Evolutionary conservation across 2,888 invertebrate genomes (phyloP).

Genomic region (Dryocosmus kuriphilus): DNA sequence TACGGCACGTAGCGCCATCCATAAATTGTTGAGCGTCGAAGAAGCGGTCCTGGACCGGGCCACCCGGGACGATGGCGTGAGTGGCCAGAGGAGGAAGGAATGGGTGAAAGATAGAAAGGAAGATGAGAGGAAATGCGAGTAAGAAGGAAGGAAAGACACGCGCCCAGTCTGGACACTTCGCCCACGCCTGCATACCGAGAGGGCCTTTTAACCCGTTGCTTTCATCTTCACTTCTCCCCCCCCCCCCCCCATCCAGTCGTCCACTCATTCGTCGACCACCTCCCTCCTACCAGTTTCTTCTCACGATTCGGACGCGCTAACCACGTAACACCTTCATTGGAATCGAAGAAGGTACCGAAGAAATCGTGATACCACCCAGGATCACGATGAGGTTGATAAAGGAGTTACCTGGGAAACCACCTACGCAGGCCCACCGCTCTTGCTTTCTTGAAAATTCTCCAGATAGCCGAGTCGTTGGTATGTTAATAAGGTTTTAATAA

Average conservation of each 20-base stretch:
- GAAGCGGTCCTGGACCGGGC: conserved; percentile 63
- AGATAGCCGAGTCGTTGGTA: conserved; percentile 33
- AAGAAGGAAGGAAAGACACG: conserved; percentile 48
- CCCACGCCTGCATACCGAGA: conserved; percentile 54
- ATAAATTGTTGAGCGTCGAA: conserved; percentile 71
- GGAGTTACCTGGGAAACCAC: conserved; percentile 60
- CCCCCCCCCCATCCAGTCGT: conserved; percentile 59
- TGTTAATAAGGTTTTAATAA: conserved; percentile 42
- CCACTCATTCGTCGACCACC: conserved; percentile 64
- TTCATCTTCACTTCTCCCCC: conserved; percentile 68
- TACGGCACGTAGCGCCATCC: conserved; percentile 69
- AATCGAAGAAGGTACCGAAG: conserved; percentile 63
- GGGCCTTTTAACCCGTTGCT: conserved; percentile 56
- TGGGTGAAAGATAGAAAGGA: conserved; percentile 21
- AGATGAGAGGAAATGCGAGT: conserved; percentile 38
- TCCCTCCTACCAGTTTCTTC: conserved; percentile 57
- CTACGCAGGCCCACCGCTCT: conserved; percentile 56
- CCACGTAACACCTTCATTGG: conserved; percentile 73
- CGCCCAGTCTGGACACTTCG: conserved; percentile 49
- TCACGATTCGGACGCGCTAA: conserved; percentile 60
- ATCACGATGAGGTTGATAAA: conserved; percentile 63
- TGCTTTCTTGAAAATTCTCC: conserved; percentile 52
- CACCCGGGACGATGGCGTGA: conserved; percentile 65
- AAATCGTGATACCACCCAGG: conserved; percentile 64
- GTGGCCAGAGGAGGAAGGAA: conserved; percentile 36